Evolutionary conservation across 2,888 invertebrate species (phyloP).

Genomic region (Dolomedes plantarius): DNA sequence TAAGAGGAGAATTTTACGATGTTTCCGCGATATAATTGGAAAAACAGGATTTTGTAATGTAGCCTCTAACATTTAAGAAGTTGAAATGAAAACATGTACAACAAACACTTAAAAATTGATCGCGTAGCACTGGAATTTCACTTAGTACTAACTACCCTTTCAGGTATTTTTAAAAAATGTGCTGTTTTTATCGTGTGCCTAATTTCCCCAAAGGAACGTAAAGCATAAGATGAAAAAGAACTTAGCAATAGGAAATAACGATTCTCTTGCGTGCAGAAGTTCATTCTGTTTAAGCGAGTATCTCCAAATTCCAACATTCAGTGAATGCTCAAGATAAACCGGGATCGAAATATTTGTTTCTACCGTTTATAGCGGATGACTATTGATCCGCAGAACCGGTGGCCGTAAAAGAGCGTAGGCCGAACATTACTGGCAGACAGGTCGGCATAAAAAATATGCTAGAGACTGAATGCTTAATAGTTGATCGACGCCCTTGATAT

Average conservation of each 20-base stretch:
- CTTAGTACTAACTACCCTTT: constrained; percentile 57
- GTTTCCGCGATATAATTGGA: too few species aligned
- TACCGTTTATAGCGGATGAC: constrained; percentile 41
- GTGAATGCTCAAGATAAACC: constrained; percentile 46
- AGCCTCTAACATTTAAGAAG: too few species aligned
- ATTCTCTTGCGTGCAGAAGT: constrained; percentile 51
- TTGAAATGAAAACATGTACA: too few species aligned
- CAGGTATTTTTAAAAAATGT: constrained; percentile 20
- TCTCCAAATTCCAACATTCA: constrained; percentile 55
- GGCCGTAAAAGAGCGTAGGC: constrained; percentile 24
- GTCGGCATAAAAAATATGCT: constrained; percentile 35
- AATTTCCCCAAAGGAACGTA: constrained; percentile 27
- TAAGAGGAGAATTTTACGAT: too few species aligned
- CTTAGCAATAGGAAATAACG: constrained; percentile 36
- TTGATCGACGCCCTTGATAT: constrained; percentile 13
- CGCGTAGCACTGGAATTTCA: constrained; percentile 34
- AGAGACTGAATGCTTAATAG: constrained; percentile 17
- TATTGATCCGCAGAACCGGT: constrained; percentile 47
- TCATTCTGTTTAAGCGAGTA: constrained; percentile 42
- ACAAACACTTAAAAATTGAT: constrained; percentile 36
- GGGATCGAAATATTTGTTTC: constrained; percentile 66
- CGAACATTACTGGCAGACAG: constrained; percentile 21
- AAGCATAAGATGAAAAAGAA: neutral
- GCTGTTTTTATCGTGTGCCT: constrained; percentile 36
- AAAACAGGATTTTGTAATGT: too few species aligned